These are phyloP conservation scores for Lagorchestes hirsutus DNA, from an alignment of 2,797 vertebrate genomes.

Conservation along the genomic window DNA sequence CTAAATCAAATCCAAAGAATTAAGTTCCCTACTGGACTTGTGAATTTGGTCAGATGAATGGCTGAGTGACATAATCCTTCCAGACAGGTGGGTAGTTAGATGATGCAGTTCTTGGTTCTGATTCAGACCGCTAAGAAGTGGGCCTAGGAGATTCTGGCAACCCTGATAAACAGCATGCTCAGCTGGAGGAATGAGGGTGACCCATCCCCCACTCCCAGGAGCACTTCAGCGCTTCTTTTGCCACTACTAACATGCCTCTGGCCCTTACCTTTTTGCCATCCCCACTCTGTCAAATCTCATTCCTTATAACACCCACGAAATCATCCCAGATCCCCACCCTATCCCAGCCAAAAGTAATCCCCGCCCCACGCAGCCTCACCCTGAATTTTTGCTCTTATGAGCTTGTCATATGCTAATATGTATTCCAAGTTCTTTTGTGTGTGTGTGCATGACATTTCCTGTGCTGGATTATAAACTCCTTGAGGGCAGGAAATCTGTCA, in stretches of 20 bases:
- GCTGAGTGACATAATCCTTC: not conserved
- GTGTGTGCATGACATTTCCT: not conserved
- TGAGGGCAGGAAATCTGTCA: not conserved
- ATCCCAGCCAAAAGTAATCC: not conserved
- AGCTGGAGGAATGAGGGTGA: not conserved
- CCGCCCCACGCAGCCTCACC: not conserved
- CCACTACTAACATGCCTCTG: not conserved
- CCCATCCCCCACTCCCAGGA: not conserved
- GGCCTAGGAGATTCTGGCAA: not conserved
- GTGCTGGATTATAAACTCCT: not conserved
- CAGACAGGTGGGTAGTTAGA: not conserved
- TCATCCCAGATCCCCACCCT: not conserved
- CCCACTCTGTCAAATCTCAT: not conserved
- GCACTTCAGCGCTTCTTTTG: not conserved
- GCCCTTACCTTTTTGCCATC: not conserved
- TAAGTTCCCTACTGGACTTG: not conserved
- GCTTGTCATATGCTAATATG: not conserved
- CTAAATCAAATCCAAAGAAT: not conserved
- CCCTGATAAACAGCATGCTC: not conserved
- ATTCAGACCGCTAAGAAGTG: not conserved
- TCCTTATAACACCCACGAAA: not conserved
- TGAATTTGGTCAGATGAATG: not conserved
- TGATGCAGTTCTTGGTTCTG: not conserved
- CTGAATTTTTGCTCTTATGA: not conserved
- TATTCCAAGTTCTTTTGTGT: not conserved